These are phyloP conservation scores for Oxyscelio sp. DNA, from an alignment of 2,888 invertebrate genomes.

Conservation along the genomic window DNA sequence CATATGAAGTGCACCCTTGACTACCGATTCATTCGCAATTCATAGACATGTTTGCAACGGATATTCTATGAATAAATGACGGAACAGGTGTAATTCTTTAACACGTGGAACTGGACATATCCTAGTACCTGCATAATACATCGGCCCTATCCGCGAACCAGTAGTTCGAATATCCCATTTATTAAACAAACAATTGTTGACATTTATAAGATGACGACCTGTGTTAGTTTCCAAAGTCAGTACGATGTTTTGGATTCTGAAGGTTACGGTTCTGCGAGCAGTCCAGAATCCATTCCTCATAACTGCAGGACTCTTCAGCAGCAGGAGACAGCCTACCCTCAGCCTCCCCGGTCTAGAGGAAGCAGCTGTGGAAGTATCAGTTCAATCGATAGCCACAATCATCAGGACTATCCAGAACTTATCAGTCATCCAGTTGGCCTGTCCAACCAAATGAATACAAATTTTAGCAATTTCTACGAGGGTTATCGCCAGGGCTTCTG, in stretches of 20 bases:
- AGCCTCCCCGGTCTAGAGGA: conserved; percentile 84
- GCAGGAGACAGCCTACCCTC: conserved; percentile 82
- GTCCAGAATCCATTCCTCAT: conserved; percentile 85
- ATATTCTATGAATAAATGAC: conserved; percentile 43
- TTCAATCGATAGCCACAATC: conserved; percentile 83
- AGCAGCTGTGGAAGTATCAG: conserved; percentile 86
- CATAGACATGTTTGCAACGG: conserved; percentile 6
- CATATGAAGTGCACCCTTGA: conserved; percentile 81
- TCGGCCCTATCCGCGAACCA: not conserved
- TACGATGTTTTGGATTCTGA: conserved; percentile 86
- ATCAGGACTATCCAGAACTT: conserved; percentile 81
- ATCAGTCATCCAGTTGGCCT: conserved; percentile 54
- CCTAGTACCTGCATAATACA: not conserved
- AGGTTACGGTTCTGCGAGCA: conserved; percentile 86
- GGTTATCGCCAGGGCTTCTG: conserved; percentile 82
- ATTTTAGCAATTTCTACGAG: conserved; percentile 83
- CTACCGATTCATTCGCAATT: conserved; percentile 26
- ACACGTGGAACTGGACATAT: not conserved
- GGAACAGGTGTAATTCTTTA: conserved; percentile 28
- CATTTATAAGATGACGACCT: conserved; percentile 68
- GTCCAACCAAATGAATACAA: conserved; percentile 63
- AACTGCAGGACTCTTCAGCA: conserved; percentile 78
- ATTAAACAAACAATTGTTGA: not conserved
- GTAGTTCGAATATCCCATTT: not conserved
- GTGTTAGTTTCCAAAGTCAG: conserved; percentile 80